These are phyloP conservation scores for Orchesella flavescens DNA, from an alignment of 2,888 invertebrate species.

Conservation along the genomic window DNA sequence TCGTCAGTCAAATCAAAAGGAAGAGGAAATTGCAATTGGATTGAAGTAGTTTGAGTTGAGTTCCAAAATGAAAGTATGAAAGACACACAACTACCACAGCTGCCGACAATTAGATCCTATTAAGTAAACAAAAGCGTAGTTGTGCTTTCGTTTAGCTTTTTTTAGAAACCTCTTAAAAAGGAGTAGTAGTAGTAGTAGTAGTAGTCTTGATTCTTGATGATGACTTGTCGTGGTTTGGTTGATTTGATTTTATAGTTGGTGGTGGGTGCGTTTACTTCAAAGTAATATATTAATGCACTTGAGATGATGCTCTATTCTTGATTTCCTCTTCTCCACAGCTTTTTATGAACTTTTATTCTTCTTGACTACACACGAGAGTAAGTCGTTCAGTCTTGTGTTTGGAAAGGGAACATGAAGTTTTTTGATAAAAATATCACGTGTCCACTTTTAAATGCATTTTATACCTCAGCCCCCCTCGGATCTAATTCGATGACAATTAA, in stretches of 20 bases:
- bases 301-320: background rate
- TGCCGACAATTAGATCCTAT: background rate
- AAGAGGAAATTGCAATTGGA: too few species aligned
- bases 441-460: background rate
- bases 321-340: background rate
- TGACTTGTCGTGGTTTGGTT: background rate
- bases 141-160: too few species aligned
- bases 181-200: background rate
- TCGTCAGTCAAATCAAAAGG: too few species aligned
- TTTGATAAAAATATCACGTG: background rate
- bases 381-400: background rate
- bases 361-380: background rate
- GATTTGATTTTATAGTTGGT: background rate
- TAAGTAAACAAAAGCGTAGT: background rate
- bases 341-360: background rate
- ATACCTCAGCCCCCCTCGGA: background rate
- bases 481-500: too few species aligned
- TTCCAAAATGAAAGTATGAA: too few species aligned
- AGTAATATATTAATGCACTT: conserved; percentile 2
- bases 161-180: background rate
- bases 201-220: background rate
- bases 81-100: background rate
- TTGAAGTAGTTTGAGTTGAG: too few species aligned
- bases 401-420: background rate
- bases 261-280: too few species aligned